Evolutionary conservation across 2,797 vertebrate genomes (phyloP), one percentile per base, ranked within the genome.

Genomic region (Myotis findleyi): DNA sequence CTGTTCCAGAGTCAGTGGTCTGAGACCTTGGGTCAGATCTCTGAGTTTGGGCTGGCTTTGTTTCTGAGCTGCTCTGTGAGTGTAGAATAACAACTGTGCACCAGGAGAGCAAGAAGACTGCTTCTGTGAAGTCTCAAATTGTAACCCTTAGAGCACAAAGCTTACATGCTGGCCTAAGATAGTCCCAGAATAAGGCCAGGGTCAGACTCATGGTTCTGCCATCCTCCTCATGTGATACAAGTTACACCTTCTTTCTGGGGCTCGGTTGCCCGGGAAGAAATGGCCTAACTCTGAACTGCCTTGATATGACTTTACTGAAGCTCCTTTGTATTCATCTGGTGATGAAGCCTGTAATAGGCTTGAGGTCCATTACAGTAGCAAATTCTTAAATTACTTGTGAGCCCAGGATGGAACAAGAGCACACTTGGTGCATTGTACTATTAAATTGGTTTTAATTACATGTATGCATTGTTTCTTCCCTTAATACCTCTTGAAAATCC

Each of bases 361-460:
- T 86, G 80, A 14, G 66, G 51, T 20, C 44, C 30, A 27, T 57
- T 84, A 62, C 20, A 76, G 23, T 57, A 44, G 41, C 47, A 92
- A 82, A 69, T 75, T 66, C 53, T 79, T 82, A 79, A 85, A 69
- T 86, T 80, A 91, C 41, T 14, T 82, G 51, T 89, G 93, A 80
- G 59, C 77, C 71, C 87, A 89, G n/a, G 59, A 73, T 53, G 1
- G 55, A 72, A 92, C 82, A 79, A 62, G 6, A 91, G n/a, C 69
- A 57, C 75, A 62, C 47, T 69, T 62, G 64, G 33, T 68, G 57
- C n/a, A 76, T 30, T 79, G 53, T 90, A 17, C 73, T 71, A 57
- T 30, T 93, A 83, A 86, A 76, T 94, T 92, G 38, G 55, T 86
- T 94, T 93, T 95, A 96, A 92, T 92, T 96, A 68, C 41, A 72